Base-by-base conservation (phyloP, 2,797 vertebrate genomes). In the Remorina albescens region DNA sequence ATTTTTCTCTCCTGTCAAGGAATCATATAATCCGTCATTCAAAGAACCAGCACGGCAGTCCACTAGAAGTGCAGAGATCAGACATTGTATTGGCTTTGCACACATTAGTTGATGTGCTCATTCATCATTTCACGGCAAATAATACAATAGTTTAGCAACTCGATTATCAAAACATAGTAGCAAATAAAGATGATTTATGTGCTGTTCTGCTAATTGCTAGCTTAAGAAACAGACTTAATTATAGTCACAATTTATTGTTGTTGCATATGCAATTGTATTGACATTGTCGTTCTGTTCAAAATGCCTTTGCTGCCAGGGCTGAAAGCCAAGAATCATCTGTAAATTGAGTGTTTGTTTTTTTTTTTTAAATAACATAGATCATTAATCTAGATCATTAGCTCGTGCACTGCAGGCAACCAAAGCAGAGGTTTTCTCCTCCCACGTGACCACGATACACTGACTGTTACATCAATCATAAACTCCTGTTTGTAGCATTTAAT, bases 101-200 rank as follows among this genome's bases (percentile, higher is more conserved):
- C 7, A 18, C 21, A 47, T 65, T 49, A 41, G 12, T 39, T n/a
- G 32, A 67, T 60, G 21, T 37, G 12, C 13, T 71, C 32, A 64
- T 84, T 74, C 16, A 51, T 64, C 23, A 57, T 47, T 53, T 71
- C 12, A 64, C 47, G 57, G 23, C 57, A 30, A 54, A 46, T 49
- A 41, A 71, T 44, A 34, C 46, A 67, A 53, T 19, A 23, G 36
- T 62, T 53, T 8, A 54, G 18, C 34, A 66, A 50, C 28, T 58
- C 41, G 25, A 51, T 62, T 66, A 61, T 21, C 0, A 23, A 19
- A 2, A 23, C 54, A 37, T 25, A 34, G 26, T 12, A 34, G 46
- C 34, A 16, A 23, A 50, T 42, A 50, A 26, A 44, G 32, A 58
- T 69, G 32, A 61, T 58, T 72, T 41, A 62, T 74, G 54, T 58